Evolutionary conservation across 2,888 invertebrate species (phyloP).

Genomic region (Gortyna flavago): DNA sequence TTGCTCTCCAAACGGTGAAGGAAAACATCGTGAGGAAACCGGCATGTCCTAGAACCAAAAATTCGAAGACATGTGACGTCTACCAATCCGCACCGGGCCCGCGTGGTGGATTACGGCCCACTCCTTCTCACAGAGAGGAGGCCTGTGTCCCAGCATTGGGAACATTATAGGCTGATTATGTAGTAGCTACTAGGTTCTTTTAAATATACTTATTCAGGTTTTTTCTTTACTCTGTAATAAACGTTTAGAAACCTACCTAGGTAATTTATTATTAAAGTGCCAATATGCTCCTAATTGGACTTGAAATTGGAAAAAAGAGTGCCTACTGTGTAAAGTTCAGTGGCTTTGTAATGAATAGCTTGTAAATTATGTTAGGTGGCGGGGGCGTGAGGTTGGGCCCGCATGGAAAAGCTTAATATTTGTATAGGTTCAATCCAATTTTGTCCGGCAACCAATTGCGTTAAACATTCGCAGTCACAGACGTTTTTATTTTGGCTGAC

Average conservation of each 20-base stretch:
- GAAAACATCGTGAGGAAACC: no score
- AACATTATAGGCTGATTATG: no score
- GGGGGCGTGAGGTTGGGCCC: conserved; percentile 17
- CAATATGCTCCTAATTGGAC: neutral
- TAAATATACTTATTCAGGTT: neutral
- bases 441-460: conserved; percentile 3
- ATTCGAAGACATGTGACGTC: no score
- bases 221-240: neutral
- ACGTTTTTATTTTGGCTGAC: neutral
- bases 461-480: conserved; percentile 5
- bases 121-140: no score
- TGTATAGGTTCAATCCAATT: conserved; percentile 28
- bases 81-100: no score
- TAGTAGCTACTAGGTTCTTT: neutral
- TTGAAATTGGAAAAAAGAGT: conserved; percentile 33
- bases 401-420: conserved; percentile 33
- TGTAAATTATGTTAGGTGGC: conserved; percentile 42
- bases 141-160: no score
- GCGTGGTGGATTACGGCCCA: no score
- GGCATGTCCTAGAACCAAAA: no score
- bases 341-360: conserved; percentile 39
- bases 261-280: conserved; percentile 26
- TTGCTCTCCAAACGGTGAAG: no score
- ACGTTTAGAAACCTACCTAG: neutral
- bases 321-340: conserved; percentile 30